Conservation (phyloP, 2,113 vertebrate genomes). For the Cyphomyrus plagiostoma region DNA sequence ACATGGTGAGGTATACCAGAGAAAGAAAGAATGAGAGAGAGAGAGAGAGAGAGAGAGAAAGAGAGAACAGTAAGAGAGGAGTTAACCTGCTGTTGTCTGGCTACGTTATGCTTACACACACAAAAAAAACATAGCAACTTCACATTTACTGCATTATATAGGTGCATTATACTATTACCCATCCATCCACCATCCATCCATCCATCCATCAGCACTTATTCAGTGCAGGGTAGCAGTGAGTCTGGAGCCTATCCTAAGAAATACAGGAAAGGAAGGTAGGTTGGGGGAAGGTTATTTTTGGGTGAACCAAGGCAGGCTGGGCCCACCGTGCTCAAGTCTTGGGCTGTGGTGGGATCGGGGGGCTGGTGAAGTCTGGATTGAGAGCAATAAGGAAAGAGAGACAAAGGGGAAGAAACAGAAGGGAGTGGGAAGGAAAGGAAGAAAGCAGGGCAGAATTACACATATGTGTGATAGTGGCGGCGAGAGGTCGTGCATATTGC, state of each 20-base stretch:
- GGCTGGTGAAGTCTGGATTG: not conserved
- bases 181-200: not conserved
- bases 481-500: not conserved
- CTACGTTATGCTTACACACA: not conserved
- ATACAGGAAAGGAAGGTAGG: not conserved
- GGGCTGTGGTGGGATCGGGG: not conserved
- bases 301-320: not conserved
- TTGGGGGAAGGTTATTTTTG: not conserved
- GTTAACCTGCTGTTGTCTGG: not conserved
- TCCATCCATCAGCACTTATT: not conserved
- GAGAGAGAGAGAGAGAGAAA: not conserved
- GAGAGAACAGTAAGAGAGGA: not conserved
- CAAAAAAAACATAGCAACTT: not conserved
- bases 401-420: not conserved
- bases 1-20: not conserved
- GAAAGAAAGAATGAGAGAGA: not conserved
- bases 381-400: not conserved
- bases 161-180: not conserved
- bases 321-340: not conserved
- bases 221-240: not conserved
- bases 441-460: not conserved
- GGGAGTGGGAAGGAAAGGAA: not conserved
- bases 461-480: not conserved
- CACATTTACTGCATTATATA: not conserved
- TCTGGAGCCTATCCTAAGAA: not conserved